Evolutionary conservation across 2,797 vertebrate species (phyloP).

Genomic region (Sebastes variabilis): DNA sequence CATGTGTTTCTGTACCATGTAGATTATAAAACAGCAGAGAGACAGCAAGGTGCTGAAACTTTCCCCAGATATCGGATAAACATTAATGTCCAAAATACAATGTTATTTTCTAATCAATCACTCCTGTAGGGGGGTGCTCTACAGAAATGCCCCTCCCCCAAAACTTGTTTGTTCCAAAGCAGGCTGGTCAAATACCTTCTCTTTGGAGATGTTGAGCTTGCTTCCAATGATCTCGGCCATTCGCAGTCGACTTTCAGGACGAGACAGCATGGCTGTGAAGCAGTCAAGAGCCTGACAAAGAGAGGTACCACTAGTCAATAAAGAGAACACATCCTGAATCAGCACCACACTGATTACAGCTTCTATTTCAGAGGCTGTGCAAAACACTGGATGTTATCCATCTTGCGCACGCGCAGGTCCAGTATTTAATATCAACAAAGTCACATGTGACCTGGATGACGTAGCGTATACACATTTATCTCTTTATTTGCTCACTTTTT

Average conservation of each 20-base stretch:
- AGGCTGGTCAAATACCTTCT: constrained; percentile 83
- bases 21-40: background rate
- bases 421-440: too few relatives aligned
- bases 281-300: constrained; percentile 91
- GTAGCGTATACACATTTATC: too few relatives aligned
- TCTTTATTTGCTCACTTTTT: background rate
- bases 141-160: background rate
- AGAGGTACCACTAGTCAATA: background rate
- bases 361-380: background rate
- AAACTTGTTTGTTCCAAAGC: too few relatives aligned
- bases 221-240: constrained; percentile 94
- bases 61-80: background rate
- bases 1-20: background rate
- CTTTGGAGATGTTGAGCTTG: constrained; percentile 95
- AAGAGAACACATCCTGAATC: background rate
- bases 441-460: too few relatives aligned
- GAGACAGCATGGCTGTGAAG: constrained; percentile 95
- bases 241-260: constrained; percentile 82
- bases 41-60: background rate
- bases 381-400: too few relatives aligned
- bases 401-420: too few relatives aligned
- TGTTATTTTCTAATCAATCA: background rate
- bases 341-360: background rate
- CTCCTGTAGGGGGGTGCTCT: background rate
- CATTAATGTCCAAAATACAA: background rate